A percentile compares a stretch with the other conserved stretches of the same genome.
These are phyloP conservation scores for Labrus mixtus DNA, from an alignment of 2,113 vertebrate species.

Conservation along the genomic window DNA sequence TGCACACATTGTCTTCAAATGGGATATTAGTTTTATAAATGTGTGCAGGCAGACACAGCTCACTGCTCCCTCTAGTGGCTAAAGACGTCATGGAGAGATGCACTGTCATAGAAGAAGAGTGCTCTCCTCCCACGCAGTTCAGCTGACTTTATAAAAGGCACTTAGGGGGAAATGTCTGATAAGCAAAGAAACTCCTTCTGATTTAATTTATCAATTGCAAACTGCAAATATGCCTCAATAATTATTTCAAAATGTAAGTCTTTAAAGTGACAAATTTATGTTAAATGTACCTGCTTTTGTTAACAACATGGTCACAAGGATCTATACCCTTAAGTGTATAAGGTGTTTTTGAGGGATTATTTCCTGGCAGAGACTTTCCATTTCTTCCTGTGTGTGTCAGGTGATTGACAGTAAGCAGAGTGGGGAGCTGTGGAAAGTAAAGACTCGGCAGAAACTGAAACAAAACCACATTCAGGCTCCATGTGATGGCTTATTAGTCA, in stretches of 20 bases:
- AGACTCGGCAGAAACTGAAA: slow-evolving; percentile 22
- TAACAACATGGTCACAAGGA: no score
- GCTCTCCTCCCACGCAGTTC: neutral
- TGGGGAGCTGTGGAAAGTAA: neutral
- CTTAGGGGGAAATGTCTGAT: neutral
- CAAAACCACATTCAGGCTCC: slow-evolving; percentile 37
- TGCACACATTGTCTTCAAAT: neutral
- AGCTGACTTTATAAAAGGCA: neutral
- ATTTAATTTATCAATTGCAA: no score
- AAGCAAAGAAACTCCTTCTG: neutral
- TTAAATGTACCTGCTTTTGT: no score
- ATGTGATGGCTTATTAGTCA: slow-evolving; percentile 28
- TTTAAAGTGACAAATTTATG: no score
- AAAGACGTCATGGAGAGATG: neutral
- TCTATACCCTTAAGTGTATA: no score
- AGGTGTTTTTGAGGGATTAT: slow-evolving; percentile 3
- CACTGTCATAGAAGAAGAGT: neutral
- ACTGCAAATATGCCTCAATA: no score
- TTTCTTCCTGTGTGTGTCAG: slow-evolving; percentile 4
- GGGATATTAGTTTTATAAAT: slow-evolving; percentile 8
- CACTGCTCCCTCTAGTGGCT: slow-evolving; percentile 57
- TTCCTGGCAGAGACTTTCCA: slow-evolving; percentile 24
- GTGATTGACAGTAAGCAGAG: slow-evolving; percentile 54
- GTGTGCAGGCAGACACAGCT: slow-evolving; percentile 4
- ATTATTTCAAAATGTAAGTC: no score